A percentile compares a stretch with the other conserved stretches of the same genome.
These are phyloP conservation scores for Oncorhynchus clarkii DNA, from an alignment of 2,113 vertebrate species.

Conservation along the genomic window DNA sequence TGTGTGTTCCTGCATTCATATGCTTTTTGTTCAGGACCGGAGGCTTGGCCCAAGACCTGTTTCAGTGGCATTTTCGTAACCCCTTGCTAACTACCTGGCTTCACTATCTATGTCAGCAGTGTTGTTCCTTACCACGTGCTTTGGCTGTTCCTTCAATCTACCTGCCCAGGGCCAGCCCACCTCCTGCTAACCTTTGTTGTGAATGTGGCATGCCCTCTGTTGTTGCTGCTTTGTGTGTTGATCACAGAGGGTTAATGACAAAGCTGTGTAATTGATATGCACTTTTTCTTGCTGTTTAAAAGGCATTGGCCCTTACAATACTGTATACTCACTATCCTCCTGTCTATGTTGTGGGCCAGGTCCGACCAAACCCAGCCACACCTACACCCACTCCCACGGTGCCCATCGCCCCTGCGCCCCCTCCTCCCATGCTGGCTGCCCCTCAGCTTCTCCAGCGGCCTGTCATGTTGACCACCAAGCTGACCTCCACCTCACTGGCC, in stretches of 20 bases:
- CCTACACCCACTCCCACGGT: conserved; percentile 75
- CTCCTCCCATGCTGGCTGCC: conserved; percentile 86
- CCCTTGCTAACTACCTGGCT: background rate
- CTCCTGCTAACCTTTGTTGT: background rate
- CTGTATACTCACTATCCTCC: background rate
- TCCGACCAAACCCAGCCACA: conserved; percentile 85
- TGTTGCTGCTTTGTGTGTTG: background rate
- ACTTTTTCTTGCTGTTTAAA: background rate
- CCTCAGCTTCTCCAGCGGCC: conserved; percentile 86
- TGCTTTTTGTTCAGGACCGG: background rate
- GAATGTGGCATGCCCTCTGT: background rate
- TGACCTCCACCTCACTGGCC: conserved; percentile 82
- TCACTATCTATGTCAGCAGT: background rate
- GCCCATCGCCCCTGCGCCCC: conserved; percentile 81
- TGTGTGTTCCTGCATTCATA: background rate
- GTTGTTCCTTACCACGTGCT: background rate
- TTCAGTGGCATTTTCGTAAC: background rate
- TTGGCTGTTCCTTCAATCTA: background rate
- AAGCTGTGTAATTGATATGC: background rate
- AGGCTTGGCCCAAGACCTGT: background rate
- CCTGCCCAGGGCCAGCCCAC: background rate
- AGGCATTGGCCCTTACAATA: background rate
- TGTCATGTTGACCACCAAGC: conserved; percentile 84
- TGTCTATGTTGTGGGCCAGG: conserved; percentile 58
- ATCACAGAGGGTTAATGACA: background rate